These are phyloP conservation scores for Pseudopipra pipra DNA, from an alignment of 2,113 vertebrate genomes.

Conservation along the genomic window DNA sequence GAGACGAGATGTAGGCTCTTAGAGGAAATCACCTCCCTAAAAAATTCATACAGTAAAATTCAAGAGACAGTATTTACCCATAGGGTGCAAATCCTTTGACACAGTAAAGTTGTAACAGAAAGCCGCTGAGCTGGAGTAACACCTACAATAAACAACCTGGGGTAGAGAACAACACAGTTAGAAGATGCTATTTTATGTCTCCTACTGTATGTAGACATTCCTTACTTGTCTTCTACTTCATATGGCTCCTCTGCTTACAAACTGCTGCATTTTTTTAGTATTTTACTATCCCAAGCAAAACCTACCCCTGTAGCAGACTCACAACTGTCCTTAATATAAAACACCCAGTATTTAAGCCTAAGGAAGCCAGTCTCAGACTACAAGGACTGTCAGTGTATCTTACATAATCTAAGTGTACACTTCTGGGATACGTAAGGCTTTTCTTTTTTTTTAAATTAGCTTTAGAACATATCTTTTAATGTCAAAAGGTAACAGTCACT, in stretches of 20 bases:
- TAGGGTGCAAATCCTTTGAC: neutral
- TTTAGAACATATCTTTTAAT: conserved; percentile 65
- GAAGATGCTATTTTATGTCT: neutral
- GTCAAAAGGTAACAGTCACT: conserved; percentile 69
- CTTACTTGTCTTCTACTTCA: neutral
- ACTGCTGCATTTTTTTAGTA: neutral
- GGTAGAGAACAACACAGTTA: neutral
- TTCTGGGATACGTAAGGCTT: conserved; percentile 31
- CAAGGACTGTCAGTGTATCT: neutral
- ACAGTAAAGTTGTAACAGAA: neutral
- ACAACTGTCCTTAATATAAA: neutral
- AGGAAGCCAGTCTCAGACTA: neutral
- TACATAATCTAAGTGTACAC: neutral
- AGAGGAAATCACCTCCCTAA: neutral
- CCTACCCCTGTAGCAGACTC: neutral
- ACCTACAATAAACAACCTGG: neutral
- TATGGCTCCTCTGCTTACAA: neutral
- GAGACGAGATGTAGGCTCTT: neutral
- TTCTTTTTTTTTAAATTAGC: neutral
- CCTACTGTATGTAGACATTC: neutral
- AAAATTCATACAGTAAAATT: neutral
- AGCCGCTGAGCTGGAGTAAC: neutral
- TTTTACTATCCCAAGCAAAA: neutral
- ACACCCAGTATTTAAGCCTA: neutral
- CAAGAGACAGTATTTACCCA: neutral